Evolutionary conservation across 30 jellyfish, hydroid and myxozoan genomes (phyloP).

Genomic region (Hydractinia echinata): DNA sequence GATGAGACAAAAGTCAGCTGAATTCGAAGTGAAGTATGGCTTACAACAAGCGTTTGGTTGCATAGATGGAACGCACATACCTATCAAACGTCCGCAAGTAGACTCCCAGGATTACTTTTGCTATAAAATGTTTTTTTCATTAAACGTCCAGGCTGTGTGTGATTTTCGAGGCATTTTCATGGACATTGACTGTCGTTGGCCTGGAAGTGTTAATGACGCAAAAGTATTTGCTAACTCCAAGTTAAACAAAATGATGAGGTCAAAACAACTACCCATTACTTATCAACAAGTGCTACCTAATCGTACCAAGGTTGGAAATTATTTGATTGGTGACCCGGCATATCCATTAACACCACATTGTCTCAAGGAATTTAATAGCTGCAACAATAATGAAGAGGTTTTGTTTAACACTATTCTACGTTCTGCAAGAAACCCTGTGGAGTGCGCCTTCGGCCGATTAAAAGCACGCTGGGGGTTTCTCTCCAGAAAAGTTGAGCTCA

Average conservation of each 20-base stretch:
- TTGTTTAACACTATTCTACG: no score
- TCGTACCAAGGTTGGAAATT: conserved; percentile 37
- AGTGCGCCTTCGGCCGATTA: no score
- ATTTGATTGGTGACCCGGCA: conserved; percentile 66
- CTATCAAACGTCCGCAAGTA: conserved; percentile 43
- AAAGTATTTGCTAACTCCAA: conserved; percentile 29
- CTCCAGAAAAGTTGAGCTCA: no score
- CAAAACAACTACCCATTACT: conserved; percentile 6
- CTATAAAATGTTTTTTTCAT: conserved; percentile 38
- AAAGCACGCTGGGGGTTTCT: no score
- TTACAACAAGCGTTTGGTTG: conserved; percentile 63
- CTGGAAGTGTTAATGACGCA: conserved; percentile 68
- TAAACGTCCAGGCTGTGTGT: conserved; percentile 56
- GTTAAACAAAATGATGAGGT: conserved; percentile 17
- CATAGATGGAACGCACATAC: conserved; percentile 63
- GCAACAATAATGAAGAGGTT: no score
- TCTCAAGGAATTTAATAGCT: conserved; percentile 43
- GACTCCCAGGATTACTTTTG: conserved; percentile 60
- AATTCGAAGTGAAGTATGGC: conserved; percentile 36
- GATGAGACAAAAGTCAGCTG: conserved; percentile 8
- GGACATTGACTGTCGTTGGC: conserved; percentile 54
- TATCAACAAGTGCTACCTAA: conserved; percentile 21
- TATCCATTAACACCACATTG: conserved; percentile 62
- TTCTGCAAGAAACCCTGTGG: no score
- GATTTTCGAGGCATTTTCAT: conserved; percentile 43